Evolutionary conservation across 2,113 vertebrate genomes (phyloP).

Genomic region (Neotoma lepida): DNA sequence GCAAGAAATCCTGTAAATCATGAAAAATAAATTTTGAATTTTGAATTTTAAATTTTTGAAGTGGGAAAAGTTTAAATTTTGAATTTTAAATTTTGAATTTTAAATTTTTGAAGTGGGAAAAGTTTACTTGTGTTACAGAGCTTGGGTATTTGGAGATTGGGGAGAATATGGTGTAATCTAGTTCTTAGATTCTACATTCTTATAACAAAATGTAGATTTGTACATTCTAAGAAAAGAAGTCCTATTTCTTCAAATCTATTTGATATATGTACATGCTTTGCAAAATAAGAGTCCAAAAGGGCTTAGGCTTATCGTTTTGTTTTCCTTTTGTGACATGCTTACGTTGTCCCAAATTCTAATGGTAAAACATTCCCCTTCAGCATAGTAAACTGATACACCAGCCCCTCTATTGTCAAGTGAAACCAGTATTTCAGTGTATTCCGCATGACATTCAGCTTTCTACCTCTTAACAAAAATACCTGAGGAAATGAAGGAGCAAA

Average conservation of each 20-base stretch:
- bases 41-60: too few species aligned
- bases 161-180: neutral
- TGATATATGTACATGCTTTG: neutral
- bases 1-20: slow-evolving; percentile 3
- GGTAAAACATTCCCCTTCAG: slow-evolving; percentile 3
- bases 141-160: slow-evolving; percentile 36
- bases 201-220: neutral
- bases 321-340: slow-evolving; percentile 27
- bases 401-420: neutral
- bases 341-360: neutral
- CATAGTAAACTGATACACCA: neutral
- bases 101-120: slow-evolving; percentile 21
- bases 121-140: neutral
- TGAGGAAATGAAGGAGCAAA: neutral
- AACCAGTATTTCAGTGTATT: slow-evolving; percentile 37
- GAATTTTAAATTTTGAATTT: too few species aligned
- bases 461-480: neutral
- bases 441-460: neutral
- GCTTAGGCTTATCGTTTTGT: neutral
- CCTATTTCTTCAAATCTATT: slow-evolving; percentile 24
- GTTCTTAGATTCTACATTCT: neutral
- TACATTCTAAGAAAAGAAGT: neutral
- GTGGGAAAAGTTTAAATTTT: slow-evolving; percentile 14
- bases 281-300: neutral
- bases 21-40: slow-evolving; percentile 34